These are phyloP conservation scores for Struthio camelus DNA, from an alignment of 2,113 vertebrate genomes.

Conservation along the genomic window DNA sequence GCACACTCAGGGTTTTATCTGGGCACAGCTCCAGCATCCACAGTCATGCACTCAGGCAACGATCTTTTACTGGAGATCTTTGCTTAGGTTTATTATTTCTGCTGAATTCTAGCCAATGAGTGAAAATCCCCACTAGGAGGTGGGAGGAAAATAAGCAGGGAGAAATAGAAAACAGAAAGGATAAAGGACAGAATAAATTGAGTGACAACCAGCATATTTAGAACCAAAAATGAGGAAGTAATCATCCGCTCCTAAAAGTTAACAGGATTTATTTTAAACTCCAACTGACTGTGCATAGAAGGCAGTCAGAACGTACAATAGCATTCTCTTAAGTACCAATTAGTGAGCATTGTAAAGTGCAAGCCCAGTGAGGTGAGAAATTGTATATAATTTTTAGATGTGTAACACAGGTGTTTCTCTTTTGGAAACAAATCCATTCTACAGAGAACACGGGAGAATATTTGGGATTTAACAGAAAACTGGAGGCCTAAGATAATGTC, in stretches of 20 bases:
- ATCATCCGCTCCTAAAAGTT: constrained; percentile 27
- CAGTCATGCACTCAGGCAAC: background rate
- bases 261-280: constrained; percentile 59
- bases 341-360: background rate
- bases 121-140: constrained; percentile 31
- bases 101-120: constrained; percentile 9
- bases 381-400: background rate
- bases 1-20: background rate
- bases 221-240: constrained; percentile 31
- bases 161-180: background rate
- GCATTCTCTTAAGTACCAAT: constrained; percentile 36
- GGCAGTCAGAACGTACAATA: constrained; percentile 12
- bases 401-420: background rate
- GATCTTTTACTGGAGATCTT: constrained; percentile 19
- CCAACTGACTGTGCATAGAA: background rate
- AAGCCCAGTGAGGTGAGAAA: constrained; percentile 34
- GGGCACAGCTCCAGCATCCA: background rate
- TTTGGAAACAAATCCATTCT: background rate
- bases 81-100: background rate
- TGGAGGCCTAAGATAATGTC: background rate
- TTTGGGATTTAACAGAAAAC: background rate
- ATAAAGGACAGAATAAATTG: constrained; percentile 26
- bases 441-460: background rate
- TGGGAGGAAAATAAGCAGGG: constrained; percentile 18
- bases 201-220: background rate